Evolutionary conservation across 2,797 vertebrate species (phyloP).

Genomic region (Gambusia yucatana): DNA sequence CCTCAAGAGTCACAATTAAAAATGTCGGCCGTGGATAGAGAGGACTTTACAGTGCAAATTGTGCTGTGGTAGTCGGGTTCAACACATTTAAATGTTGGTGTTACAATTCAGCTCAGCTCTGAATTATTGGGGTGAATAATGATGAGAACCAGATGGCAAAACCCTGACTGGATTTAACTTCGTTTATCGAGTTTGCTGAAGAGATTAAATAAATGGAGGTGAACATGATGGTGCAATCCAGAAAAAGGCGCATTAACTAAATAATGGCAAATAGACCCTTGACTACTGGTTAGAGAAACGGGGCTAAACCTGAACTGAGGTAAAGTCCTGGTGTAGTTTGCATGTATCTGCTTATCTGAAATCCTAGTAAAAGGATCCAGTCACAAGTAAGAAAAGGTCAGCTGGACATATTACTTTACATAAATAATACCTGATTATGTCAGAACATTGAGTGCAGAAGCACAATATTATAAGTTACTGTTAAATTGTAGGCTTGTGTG

Average conservation of each 20-base stretch:
- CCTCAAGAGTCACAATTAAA: slow-evolving; percentile 7
- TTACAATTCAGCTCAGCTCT: neutral
- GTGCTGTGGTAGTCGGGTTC: neutral
- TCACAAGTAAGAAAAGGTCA: neutral
- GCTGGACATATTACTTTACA: neutral
- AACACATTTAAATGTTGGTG: neutral
- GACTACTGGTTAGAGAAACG: neutral
- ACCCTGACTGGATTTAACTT: neutral
- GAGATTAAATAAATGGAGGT: neutral
- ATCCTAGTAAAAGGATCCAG: no score
- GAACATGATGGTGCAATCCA: neutral
- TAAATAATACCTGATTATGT: neutral
- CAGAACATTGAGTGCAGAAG: neutral
- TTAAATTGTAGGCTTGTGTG: neutral
- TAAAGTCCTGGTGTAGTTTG: neutral
- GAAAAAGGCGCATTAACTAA: neutral
- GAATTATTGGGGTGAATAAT: neutral
- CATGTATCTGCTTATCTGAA: neutral
- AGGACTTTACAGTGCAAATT: neutral
- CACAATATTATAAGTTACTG: neutral
- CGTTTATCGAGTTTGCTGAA: neutral
- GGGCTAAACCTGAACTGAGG: neutral
- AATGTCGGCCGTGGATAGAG: neutral
- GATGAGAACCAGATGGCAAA: slow-evolving; percentile 2
- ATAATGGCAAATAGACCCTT: neutral